These are phyloP conservation scores for Lepidothrix coronata DNA, from an alignment of 2,113 vertebrate genomes.

Conservation along the genomic window DNA sequence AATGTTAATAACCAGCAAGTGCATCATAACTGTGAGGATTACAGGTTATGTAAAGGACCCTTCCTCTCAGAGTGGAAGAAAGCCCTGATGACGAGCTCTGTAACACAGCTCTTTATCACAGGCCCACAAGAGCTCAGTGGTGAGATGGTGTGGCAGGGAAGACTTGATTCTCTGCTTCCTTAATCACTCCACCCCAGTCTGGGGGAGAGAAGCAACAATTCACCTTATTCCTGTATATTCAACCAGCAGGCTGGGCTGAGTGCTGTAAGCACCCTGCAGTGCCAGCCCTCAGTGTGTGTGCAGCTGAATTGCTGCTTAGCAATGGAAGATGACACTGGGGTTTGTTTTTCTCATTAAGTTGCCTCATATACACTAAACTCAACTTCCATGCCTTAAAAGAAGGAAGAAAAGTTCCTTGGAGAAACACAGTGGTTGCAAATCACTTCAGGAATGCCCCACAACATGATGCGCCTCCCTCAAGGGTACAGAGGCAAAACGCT, in stretches of 20 bases:
- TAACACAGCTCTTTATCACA: not conserved
- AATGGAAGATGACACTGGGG: too few relatives aligned
- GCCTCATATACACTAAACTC: fast-evolving
- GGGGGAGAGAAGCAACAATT: not conserved
- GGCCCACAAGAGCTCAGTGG: not conserved
- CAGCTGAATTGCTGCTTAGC: not conserved
- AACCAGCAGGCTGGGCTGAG: not conserved
- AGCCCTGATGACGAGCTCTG: not conserved
- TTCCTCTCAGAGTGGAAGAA: not conserved
- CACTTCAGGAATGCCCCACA: not conserved
- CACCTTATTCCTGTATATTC: not conserved
- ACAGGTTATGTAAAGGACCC: not conserved
- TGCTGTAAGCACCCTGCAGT: not conserved
- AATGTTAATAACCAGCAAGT: not conserved
- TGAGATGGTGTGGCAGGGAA: too few relatives aligned
- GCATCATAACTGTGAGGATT: not conserved
- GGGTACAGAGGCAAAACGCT: not conserved
- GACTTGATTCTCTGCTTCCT: not conserved
- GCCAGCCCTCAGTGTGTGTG: not conserved
- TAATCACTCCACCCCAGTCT: not conserved
- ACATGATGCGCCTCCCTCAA: fast-evolving
- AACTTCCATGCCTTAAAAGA: not conserved
- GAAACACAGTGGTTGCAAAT: not conserved
- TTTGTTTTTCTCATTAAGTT: not conserved
- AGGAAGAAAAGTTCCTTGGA: not conserved